Evolutionary conservation across 2,113 vertebrate species (phyloP), one percentile per base, ranked within the genome.

Genomic region (Platichthys stellatus): DNA sequence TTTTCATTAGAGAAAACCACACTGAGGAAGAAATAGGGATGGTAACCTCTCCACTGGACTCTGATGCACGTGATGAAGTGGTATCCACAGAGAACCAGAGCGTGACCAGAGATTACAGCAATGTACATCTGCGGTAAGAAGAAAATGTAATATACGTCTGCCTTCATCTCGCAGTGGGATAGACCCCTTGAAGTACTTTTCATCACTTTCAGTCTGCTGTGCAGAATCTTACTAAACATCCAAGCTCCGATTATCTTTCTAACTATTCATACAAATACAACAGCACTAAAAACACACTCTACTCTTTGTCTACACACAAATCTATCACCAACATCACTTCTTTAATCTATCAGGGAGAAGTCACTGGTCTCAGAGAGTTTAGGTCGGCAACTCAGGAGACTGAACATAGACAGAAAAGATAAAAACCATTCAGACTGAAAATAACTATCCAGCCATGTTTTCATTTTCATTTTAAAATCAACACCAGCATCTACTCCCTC

Each of bases 31-130:
- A n/a, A 17, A 58, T 15, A 9, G 28, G 9, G 10, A 4, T 20
- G 65, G 5, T 93, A 90, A 98, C 97, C 96, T 40, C 93, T 97
- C 97, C 97, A 98, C 93, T 98, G 97, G 70, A 95, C 96, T 81
- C 92, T 94, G 89, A 98, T 94, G 56, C 97, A 97, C 92, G 95
- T 95, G 76, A 97, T 90, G 86, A 98, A 97, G 92, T 97, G 96
- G 72, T 96, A 94, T 3, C 95, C 96, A 76, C 96, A 96, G 63
- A 98, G 94, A 14, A 95, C 66, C 56, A 98, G 95, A 0, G 96
- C 96, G 35, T 98, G 96, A 84, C 95, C 88, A 20, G 97, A 98
- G 68, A 97, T 96, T 43, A 97, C 89, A 24, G 97, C 95, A 77
- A 96, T 95, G 84, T 97, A 97, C 96, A 98, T 97, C 96, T 97